Evolutionary conservation across 2,113 vertebrate genomes (phyloP), one percentile per base, ranked within the genome.

Genomic region (Ginglymostoma cirratum): DNA sequence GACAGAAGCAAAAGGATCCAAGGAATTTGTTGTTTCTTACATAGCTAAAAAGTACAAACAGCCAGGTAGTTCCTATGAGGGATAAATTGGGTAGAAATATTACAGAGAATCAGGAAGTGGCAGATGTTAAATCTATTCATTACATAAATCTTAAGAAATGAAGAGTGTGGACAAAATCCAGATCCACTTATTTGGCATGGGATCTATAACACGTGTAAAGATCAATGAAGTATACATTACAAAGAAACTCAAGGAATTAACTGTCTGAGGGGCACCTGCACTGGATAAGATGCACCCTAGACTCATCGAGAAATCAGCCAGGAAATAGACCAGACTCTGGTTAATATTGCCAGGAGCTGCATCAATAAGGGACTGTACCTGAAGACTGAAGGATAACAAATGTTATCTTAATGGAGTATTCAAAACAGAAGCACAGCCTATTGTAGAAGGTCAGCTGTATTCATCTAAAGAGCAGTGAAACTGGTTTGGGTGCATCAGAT

Each of bases 101-200:
- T 72, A 70, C 45, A 72, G 42, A 95, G 65, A 72, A 95, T 72
- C 93, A 95, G 93, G 93, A 95, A 95, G 70, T 48, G 42, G 3
- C 67, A 95, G 93, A 45, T 72, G 93, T 95, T 95, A 95, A 95
- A 95, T 95, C 21, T 48, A 95, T 95, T 95, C 67, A 48, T 95
- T 67, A 69, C 93, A 95, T 95, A 23, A 95, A 23, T 69, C 42
- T 95, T 95, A 14, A 95, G 38, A 70, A 95, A 45, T 48, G 61
- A 93, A 93, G 65, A 93, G 34, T n/a, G n/a, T 93, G n/a, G 65
- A 93, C 61, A 67, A 66, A 93, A 65, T 95, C 66, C 93, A 95
- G 93, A 72, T 95, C 66, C 93, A 95, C 21, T 70, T 72, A 95
- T 95, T 95, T 95, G 93, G 93, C 93, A 72, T 72, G 42, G 93